Base-by-base conservation (phyloP, 2,113 vertebrate species). In the Silurus glanis region DNA sequence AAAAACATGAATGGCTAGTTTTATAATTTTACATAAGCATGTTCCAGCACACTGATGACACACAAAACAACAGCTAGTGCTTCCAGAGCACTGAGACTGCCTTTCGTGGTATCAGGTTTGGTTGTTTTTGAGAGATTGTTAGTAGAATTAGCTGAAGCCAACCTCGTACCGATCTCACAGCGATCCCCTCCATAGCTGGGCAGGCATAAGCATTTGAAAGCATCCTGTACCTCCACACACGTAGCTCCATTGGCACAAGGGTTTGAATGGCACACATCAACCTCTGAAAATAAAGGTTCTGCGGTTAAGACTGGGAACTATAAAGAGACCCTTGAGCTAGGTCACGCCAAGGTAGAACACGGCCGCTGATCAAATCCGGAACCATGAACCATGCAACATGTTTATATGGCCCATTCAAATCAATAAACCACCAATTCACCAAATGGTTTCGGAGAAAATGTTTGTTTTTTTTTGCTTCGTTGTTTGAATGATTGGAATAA, bases 151-250 rank as follows among this genome's bases (percentile, higher is more conserved):
- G 97, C 97, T 96, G 95, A 97, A 99, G 97, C 97, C 89, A 90
- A 94, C 95, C 94, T 95, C 97, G 89, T 99, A 99, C 98, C 98
- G 89, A 96, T 96, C 94, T 99, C 95, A 95, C 98, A 99, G 94
- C 92, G 96, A 95, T 97, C 92, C 94, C 98, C 98, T 97, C 95
- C 96, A 93, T 99, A 99, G 97, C 97, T 99, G 95, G 98, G 97
- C 95, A 99, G 98, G 96, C 98, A 99, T 96, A 99, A 98, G 96
- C 98, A 99, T 97, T 95, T 97, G 97, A 97, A 98, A 97, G 95
- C 94, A 94, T 97, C 95, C 94, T 94, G 95, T 91, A 94, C 95
- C 91, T 98, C 97, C 92, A 93, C 92, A 95, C 98, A 99, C 95
- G 98, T 99, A 94, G 96, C 98, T 98, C 98, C 98, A 89, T 99